Conservation (phyloP, 2,888 invertebrate species). For the Hemicrepidius hirtus region DNA sequence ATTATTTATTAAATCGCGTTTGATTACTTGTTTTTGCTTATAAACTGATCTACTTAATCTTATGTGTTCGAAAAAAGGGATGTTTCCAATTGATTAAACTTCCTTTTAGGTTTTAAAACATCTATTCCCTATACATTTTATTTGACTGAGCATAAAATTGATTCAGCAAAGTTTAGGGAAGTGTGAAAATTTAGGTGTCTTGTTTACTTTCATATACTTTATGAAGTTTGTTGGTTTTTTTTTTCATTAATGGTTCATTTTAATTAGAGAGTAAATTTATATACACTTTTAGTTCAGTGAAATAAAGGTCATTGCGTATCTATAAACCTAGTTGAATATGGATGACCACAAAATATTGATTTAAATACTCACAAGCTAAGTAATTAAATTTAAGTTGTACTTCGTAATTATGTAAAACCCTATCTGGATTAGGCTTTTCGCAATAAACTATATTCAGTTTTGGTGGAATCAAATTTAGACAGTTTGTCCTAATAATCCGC, state of each 20-base stretch:
- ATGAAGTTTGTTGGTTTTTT: too few species aligned
- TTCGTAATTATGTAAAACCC: background rate
- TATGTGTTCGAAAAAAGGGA: background rate
- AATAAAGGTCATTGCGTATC: background rate
- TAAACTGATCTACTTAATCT: constrained; percentile 1
- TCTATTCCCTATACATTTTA: background rate
- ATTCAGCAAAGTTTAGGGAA: too few species aligned
- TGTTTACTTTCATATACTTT: too few species aligned
- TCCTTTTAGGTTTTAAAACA: background rate
- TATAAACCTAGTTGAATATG: background rate
- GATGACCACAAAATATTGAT: constrained; percentile 1
- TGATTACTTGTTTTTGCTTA: background rate
- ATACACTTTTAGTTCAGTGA: too few species aligned
- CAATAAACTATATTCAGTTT: background rate
- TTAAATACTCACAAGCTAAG: background rate
- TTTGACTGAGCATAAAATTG: too few species aligned
- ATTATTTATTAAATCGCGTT: background rate
- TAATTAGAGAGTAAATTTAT: too few species aligned
- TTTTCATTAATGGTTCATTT: too few species aligned
- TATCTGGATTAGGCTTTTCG: background rate
- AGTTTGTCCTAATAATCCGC: too few species aligned
- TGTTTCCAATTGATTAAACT: background rate
- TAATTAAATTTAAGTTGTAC: constrained; percentile 11
- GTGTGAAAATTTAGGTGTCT: too few species aligned
- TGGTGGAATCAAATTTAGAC: too few species aligned